A percentile compares a stretch with the other conserved stretches of the same genome.
Evolutionary conservation across 1,140 invertebrate species (phyloP).

Genomic region (Lysiphlebus fabarum): DNA sequence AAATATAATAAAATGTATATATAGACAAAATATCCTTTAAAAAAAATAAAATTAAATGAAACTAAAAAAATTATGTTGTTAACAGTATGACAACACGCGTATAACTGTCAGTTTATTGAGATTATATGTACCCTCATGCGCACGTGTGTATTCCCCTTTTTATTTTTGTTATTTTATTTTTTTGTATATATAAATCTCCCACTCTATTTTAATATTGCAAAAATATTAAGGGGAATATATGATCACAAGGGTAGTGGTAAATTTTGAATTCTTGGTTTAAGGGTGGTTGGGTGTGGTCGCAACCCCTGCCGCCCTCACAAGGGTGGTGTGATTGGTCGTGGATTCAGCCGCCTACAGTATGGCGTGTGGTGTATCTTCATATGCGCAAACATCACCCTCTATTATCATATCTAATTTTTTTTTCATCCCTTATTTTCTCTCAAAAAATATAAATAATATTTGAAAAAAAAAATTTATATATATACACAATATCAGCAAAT

Average conservation of each 20-base stretch:
- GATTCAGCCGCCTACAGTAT: constrained; percentile 47
- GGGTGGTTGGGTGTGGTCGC: constrained; percentile 39
- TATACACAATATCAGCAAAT: no score
- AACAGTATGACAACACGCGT: constrained; percentile 35
- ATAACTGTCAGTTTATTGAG: constrained; percentile 36
- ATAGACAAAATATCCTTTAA: background rate
- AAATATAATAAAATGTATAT: background rate
- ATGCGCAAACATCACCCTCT: background rate
- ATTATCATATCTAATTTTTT: no score
- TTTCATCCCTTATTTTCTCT: no score
- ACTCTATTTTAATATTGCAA: background rate
- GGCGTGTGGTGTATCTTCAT: constrained; percentile 35
- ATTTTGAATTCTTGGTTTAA: constrained; percentile 27
- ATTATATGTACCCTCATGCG: constrained; percentile 39
- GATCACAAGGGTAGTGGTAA: constrained; percentile 23
- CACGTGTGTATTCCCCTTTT: constrained; percentile 37
- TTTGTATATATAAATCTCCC: background rate
- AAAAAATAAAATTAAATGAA: background rate
- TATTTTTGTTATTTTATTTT: background rate
- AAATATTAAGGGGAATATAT: constrained; percentile 7
- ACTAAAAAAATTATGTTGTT: background rate
- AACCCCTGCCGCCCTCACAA: constrained; percentile 38
- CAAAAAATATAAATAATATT: background rate
- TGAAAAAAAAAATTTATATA: no score
- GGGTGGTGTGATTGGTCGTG: constrained; percentile 38